Evolutionary conservation across 2,888 invertebrate genomes (phyloP), one percentile per base, ranked within the genome.

Genomic region (Rhagonycha fulva): DNA sequence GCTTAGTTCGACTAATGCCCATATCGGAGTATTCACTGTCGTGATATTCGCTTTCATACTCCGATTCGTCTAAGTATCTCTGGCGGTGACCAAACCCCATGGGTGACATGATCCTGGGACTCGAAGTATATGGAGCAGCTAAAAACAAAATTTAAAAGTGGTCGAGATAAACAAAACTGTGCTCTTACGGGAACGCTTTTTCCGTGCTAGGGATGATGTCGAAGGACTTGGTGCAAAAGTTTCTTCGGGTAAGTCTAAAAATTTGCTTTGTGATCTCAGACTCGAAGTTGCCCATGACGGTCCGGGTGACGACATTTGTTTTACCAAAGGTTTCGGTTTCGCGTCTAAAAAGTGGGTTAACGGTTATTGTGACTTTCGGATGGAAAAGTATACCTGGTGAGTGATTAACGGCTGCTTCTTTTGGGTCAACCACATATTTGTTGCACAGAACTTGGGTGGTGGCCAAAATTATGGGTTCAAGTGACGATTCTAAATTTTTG

Each of bases 361-460:
- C n/a, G n/a, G n/a, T n/a, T 47, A 47, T 9, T 47, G 47, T 2
- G n/a, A 47, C n/a, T 11, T 19, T 62, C 2, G 4, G 11, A 12
- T 14, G 4, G 1, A 10, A 26, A 10, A 19, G 68, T 68, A 80
- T 82, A 85, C 85, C 85, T 79, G 85, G 84, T 71, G 84, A 80
- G 62, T 80, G 83, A 80, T 85, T 69, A 83, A 84, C 88, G 12
- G 84, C 80, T 0, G 83, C 80, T 85, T 84, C 89, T 80, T 83
- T 82, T 68, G 88, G 88, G 70, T 92, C 91, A 70, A 93, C 87
- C 0, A 93, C 93, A 84, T 94, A 94, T 81, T 91, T 92, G 85
- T 94, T 94, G 84, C 92, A 93, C 62, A 94, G 89, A 47, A 94
- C 92, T 0, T 93, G 92, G 0, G 91, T 90, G 77, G 90, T 90